Conservation (phyloP, 2,797 vertebrate genomes). For the Chelonia mydas region DNA sequence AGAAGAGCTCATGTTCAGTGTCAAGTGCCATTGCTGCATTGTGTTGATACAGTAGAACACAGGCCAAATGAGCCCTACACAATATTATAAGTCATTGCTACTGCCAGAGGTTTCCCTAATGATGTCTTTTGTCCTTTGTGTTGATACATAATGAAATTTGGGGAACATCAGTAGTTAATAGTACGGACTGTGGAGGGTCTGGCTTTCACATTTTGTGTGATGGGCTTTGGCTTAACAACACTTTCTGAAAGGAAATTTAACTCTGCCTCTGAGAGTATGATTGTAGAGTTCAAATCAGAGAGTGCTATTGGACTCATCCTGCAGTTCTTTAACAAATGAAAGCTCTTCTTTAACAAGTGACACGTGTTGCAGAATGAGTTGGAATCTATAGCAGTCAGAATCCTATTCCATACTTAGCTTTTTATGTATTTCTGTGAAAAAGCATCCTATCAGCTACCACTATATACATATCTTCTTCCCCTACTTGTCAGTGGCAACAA, state of each 20-base stretch:
- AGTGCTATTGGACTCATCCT: constrained; percentile 53
- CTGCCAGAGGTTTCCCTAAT: background rate
- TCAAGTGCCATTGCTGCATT: background rate
- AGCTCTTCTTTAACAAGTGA: background rate
- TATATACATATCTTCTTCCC: rapidly evolving
- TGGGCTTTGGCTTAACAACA: constrained; percentile 42
- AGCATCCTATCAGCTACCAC: background rate
- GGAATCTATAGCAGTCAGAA: background rate
- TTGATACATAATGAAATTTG: constrained; percentile 37
- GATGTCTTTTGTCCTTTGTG: constrained; percentile 37
- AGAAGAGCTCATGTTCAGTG: background rate
- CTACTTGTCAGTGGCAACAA: background rate
- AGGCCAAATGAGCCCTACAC: background rate
- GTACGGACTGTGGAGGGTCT: constrained; percentile 26
- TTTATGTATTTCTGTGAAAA: constrained; percentile 19
- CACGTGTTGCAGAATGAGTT: background rate
- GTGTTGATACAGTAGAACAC: background rate
- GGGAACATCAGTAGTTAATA: constrained; percentile 29
- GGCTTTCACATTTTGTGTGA: constrained; percentile 28
- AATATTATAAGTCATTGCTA: rapidly evolving
- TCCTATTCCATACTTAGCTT: constrained; percentile 55
- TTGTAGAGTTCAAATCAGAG: constrained; percentile 65
- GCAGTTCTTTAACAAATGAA: constrained; percentile 34
- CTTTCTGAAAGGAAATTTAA: constrained; percentile 69
- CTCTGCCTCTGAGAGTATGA: constrained; percentile 37